Base-by-base conservation (phyloP, 64 coral and sea anemone species). In the Platygyra sinensis region DNA sequence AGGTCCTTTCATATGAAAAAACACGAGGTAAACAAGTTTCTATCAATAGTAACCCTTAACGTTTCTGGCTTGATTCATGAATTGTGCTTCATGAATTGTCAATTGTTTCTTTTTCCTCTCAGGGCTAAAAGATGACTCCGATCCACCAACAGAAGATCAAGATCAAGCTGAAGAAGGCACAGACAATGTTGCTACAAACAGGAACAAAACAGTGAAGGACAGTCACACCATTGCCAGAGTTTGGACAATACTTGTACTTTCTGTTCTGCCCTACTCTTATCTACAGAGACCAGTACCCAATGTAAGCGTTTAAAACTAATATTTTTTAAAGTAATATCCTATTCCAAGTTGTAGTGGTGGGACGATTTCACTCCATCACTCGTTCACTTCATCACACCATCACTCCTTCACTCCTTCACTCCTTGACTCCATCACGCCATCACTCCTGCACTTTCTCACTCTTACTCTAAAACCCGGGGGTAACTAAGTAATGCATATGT, bases 171-270 rank as follows among this genome's bases (percentile, higher is more conserved):
- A 76, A 42, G 49, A 79, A 27, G 60, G 84, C 32, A 60, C 5
- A 64, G 50, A 62, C 9, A 57, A 42, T 24, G 11, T 36, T 20
- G 11, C 55, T 20, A 64, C 38, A 46, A 86, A 86, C 19, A 57
- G 20, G 28, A 75, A 92, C 14, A 20, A 22, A 49, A 2, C 24
- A 12, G 86, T 89, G n/a, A 86, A 83, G 73, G 78, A 78, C 9
- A 74, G 59, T 20, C 71, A 86, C n/a, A 49, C 55, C 72, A 33
- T 46, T 98, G 19, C 95, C 95, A 72, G 95, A 84, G 19, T 98
- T 98, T 94, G 89, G 95, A 30, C 92, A 98, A 60, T 98, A 98
- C 65, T 80, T 98, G 59, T 98, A 98, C 20, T 98, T 98, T 74
- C 64, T 98, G 63, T 94, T 98, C 29, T 88, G 90, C 73, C 95